Base-by-base conservation (phyloP, 2,797 vertebrate genomes). In the Bradypodion pumilum region DNA sequence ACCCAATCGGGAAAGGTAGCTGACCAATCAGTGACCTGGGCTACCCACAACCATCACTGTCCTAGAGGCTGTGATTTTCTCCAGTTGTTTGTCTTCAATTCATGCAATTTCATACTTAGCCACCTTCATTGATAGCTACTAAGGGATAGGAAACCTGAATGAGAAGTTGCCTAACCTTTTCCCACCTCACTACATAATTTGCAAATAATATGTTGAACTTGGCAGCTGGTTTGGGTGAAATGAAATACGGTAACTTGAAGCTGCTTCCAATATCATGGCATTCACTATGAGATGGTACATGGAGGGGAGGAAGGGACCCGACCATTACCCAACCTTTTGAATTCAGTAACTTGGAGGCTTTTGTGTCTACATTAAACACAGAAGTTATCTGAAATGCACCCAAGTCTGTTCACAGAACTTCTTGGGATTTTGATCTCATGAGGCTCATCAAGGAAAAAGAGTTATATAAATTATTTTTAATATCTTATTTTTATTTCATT, bases 361-460 rank as follows among this genome's bases (percentile, higher is more conserved):
- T 89, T 1, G 75, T 81, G 85, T 80, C 76, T 86, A 83, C 78
- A 89, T 91, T 93, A 92, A 94, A 93, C 91, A 81, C 88, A 90
- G 91, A 93, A 90, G 86, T 79, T 91, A 84, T 87, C 85, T 87
- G 87, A 92, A 92, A 93, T 87, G 68, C 86, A 86, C 89, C 65
- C 81, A 89, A 89, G 88, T 80, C 90, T 78, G 68, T 93, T 88
- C 74, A 49, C 37, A 86, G 73, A 23, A 87, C 90, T 91, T 90
- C 91, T 88, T 92, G 87, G 89, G 86, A 92, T 91, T 91, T 91
- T 74, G 60, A 81, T 87, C 88, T 91, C 88, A 9, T n/a, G 87
- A 90, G 91, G 42, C 49, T 84, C 86, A 81, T 37, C 29, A 85
- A 76, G 84, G 88, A 90, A 83, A 42, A 70, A 86, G 73, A n/a